Percentiles rank a stretch among this genome's conserved stretches.
phyloP scores from a whole-genome alignment of 1,140 invertebrate species.

The Drosophila ironensis region DNA sequence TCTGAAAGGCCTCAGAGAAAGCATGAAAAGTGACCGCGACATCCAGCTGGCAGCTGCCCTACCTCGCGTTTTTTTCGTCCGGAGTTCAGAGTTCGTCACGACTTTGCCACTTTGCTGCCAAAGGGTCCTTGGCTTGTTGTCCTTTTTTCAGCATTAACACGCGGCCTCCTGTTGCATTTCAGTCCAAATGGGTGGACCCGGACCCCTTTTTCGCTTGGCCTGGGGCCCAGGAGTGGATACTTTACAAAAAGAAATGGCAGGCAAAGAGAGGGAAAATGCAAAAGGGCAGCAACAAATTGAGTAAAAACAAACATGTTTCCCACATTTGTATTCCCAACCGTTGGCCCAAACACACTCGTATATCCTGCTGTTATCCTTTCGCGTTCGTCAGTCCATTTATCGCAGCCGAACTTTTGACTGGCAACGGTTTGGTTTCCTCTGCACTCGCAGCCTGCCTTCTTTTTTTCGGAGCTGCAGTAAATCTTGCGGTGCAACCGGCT shows the following conservation, averaged over 20 bases:
- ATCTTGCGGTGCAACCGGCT: constrained; percentile 40
- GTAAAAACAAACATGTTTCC: constrained; percentile 38
- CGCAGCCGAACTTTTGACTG: constrained; percentile 42
- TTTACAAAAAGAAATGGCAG: constrained; percentile 34
- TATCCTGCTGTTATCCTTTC: constrained; percentile 44
- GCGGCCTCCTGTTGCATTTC: constrained; percentile 63
- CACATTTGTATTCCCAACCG: constrained; percentile 42
- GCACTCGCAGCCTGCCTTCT: not conserved
- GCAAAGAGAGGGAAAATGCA: constrained; percentile 23
- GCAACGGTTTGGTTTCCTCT: constrained; percentile 15
- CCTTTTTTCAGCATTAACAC: constrained; percentile 62
- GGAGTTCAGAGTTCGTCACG: constrained; percentile 51
- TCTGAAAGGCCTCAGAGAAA: constrained; percentile 51
- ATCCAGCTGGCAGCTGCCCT: constrained; percentile 27
- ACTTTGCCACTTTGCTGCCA: constrained; percentile 50
- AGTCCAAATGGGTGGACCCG: constrained; percentile 36
- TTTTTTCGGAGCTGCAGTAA: constrained; percentile 19
- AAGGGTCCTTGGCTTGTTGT: constrained; percentile 42
- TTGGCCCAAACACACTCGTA: constrained; percentile 2
- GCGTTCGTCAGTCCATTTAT: constrained; percentile 53
- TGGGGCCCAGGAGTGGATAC: constrained; percentile 37
- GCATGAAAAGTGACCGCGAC: constrained; percentile 53
- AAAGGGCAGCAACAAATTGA: constrained; percentile 41
- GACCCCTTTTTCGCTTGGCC: not conserved
- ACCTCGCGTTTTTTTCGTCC: not conserved